Evolutionary conservation across 2,113 vertebrate species (phyloP).

Genomic region (Thamnaconus septentrionalis): DNA sequence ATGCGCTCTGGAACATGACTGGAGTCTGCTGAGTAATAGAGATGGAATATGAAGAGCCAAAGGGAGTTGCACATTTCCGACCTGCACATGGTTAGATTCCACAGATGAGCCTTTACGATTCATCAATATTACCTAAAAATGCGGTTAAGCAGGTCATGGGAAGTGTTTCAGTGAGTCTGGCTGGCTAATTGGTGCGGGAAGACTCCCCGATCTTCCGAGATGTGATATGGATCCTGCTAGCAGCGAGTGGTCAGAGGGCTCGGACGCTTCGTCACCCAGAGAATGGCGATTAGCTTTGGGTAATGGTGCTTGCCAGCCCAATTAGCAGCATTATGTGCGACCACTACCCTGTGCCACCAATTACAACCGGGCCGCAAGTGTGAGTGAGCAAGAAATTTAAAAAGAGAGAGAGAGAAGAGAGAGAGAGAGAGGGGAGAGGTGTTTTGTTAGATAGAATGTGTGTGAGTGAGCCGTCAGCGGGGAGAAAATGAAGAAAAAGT

Average conservation of each 20-base stretch:
- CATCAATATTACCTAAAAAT: slow-evolving; percentile 11
- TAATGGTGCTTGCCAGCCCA: slow-evolving; percentile 72
- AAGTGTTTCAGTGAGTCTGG: slow-evolving; percentile 20
- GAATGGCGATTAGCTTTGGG: slow-evolving; percentile 68
- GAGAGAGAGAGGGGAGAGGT: not conserved
- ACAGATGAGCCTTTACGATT: not conserved
- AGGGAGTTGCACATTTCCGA: not conserved
- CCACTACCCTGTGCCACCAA: slow-evolving; percentile 64
- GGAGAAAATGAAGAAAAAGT: no score
- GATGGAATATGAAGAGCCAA: no score
- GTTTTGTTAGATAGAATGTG: slow-evolving; percentile 5
- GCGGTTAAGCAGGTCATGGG: not conserved
- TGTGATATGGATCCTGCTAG: slow-evolving; percentile 53
- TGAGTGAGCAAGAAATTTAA: slow-evolving; percentile 15
- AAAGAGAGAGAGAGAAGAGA: slow-evolving; percentile 3
- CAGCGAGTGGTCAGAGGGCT: slow-evolving; percentile 59
- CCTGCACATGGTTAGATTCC: slow-evolving; percentile 1
- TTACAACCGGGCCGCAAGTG: slow-evolving; percentile 51
- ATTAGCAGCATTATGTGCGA: slow-evolving; percentile 70
- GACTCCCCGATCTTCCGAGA: slow-evolving; percentile 36
- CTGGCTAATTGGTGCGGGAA: slow-evolving; percentile 55
- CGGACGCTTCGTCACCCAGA: slow-evolving; percentile 55
- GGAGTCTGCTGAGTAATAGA: no score
- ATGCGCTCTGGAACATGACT: no score
- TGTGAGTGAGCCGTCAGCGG: not conserved